A percentile compares a stretch with the other conserved stretches of the same genome.
Evolutionary conservation across 2,113 vertebrate genomes (phyloP).

Genomic region (Canis aureus): DNA sequence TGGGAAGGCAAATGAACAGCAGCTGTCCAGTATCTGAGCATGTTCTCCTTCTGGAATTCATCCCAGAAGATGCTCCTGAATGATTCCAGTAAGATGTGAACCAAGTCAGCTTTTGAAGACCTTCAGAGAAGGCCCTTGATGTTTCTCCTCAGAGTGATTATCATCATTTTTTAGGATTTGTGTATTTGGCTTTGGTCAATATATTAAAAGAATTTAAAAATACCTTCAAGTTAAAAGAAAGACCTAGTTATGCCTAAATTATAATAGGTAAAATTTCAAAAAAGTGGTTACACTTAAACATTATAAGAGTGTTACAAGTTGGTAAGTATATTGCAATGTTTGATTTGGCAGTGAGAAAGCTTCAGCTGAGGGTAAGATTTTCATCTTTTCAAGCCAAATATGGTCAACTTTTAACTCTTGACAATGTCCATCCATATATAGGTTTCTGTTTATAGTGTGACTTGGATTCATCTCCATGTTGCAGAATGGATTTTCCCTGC

Average conservation of each 20-base stretch:
- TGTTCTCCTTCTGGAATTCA: conserved; percentile 14
- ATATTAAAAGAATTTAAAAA: conserved; percentile 26
- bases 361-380: conserved; percentile 57
- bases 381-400: conserved; percentile 75
- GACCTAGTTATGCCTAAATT: neutral
- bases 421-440: conserved; percentile 61
- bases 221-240: conserved; percentile 34
- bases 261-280: neutral
- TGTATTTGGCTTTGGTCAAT: neutral
- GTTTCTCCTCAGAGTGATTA: neutral
- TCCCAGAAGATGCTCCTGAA: neutral
- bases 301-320: neutral
- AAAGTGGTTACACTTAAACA: neutral
- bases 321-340: conserved; percentile 48
- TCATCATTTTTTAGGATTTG: neutral
- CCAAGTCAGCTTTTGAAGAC: neutral
- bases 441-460: conserved; percentile 55
- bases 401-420: conserved; percentile 68
- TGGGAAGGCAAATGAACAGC: neutral
- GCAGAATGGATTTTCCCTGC: neutral
- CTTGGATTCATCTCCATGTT: conserved; percentile 26
- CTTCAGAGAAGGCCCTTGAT: neutral
- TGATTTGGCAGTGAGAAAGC: conserved; percentile 66
- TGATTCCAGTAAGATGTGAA: neutral
- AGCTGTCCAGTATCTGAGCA: neutral